These are phyloP conservation scores for Spatula clypeata DNA, from an alignment of 2,797 vertebrate genomes.

Conservation along the genomic window DNA sequence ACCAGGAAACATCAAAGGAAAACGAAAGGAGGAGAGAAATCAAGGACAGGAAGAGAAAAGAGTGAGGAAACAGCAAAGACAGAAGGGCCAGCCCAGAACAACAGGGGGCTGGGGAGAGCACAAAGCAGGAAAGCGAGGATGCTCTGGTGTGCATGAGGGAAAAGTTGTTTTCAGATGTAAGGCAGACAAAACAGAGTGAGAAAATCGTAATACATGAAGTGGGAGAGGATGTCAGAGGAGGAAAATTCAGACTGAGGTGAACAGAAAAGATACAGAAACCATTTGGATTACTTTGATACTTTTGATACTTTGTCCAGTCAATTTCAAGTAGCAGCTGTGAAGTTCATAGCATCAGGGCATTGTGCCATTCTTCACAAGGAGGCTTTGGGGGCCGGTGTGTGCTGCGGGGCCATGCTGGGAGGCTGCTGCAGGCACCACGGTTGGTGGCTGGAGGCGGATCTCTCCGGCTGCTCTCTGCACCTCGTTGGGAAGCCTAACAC, in stretches of 20 bases:
- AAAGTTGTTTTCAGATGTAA: background rate
- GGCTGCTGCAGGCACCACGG: background rate
- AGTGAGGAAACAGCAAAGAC: constrained; percentile 1
- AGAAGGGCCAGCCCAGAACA: background rate
- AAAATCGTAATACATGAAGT: background rate
- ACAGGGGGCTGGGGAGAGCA: background rate
- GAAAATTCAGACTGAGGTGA: background rate
- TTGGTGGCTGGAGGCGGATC: background rate
- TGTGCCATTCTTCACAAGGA: background rate
- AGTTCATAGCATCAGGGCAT: background rate
- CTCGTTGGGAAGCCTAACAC: background rate
- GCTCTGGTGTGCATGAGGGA: background rate
- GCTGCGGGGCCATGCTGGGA: accelerated
- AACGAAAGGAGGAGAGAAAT: constrained; percentile 1
- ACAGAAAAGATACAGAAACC: background rate
- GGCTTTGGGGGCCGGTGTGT: background rate
- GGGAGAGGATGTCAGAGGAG: background rate
- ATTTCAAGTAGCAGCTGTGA: background rate
- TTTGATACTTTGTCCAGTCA: background rate
- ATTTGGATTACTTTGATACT: background rate
- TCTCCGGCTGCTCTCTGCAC: background rate
- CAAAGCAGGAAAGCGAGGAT: background rate
- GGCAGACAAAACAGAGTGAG: background rate
- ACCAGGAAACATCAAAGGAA: constrained; percentile 8
- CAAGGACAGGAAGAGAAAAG: background rate